Percentiles rank a stretch among this genome's conserved stretches.
phyloP scores from a whole-genome alignment of 2,113 vertebrate species.

The Pungitius pungitius region DNA sequence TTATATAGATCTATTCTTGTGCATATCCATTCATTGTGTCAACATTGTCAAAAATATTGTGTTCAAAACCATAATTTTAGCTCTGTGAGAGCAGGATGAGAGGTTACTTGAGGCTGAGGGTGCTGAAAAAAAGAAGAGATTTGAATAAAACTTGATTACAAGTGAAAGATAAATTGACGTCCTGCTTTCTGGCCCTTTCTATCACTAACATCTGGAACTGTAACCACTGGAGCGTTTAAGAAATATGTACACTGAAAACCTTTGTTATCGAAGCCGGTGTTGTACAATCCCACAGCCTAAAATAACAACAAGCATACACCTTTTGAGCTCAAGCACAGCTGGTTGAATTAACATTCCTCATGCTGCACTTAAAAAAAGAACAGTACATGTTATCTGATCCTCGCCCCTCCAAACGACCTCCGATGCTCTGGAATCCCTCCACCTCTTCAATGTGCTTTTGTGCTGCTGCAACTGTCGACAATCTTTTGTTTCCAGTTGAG shows the following conservation, averaged over 20 bases:
- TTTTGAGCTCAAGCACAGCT: neutral
- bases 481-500: slow-evolving; percentile 43
- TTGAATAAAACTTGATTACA: neutral
- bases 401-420: neutral
- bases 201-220: neutral
- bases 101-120: neutral
- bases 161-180: neutral
- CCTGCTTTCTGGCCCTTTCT: neutral
- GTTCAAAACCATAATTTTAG: neutral
- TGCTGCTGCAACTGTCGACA: slow-evolving; percentile 5
- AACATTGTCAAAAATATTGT: neutral
- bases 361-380: slow-evolving; percentile 1
- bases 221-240: neutral
- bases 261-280: neutral
- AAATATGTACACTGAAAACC: neutral
- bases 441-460: slow-evolving; percentile 23
- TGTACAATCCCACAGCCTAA: neutral
- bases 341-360: slow-evolving; percentile 34
- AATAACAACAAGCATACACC: neutral
- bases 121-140: neutral
- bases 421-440: neutral
- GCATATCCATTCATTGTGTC: neutral
- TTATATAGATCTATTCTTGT: neutral
- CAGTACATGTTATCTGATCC: slow-evolving; percentile 11
- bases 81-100: neutral